Conservation (phyloP, 2,888 invertebrate species). For the Flexamia atlantica region DNA sequence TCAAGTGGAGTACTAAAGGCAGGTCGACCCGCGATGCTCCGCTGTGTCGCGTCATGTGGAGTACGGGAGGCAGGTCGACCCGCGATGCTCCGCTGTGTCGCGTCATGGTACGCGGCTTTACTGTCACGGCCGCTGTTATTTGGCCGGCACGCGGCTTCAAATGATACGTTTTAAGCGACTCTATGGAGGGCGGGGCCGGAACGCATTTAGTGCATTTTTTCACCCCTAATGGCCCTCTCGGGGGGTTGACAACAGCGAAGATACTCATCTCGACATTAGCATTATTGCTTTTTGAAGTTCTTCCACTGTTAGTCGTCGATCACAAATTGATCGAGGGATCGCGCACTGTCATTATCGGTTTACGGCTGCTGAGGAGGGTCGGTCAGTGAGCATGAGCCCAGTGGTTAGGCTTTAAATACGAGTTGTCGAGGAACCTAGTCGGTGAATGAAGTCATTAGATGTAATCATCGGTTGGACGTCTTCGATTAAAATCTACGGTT, state of each 20-base stretch:
- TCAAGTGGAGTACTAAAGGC: too few relatives aligned
- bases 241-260: constrained; percentile 18
- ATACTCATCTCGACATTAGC: neutral
- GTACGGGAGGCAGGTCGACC: neutral
- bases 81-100: neutral
- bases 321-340: constrained; percentile 10
- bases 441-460: neutral
- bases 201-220: constrained; percentile 44
- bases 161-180: constrained; percentile 38
- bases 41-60: too few relatives aligned
- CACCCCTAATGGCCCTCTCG: constrained; percentile 23
- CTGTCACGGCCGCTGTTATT: neutral
- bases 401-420: neutral
- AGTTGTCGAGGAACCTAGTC: neutral
- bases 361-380: constrained; percentile 11
- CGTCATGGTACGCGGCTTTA: neutral
- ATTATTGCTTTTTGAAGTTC: constrained; percentile 14
- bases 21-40: too few relatives aligned
- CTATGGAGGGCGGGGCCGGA: constrained; percentile 44
- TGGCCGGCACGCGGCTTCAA: constrained; percentile 39
- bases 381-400: neutral
- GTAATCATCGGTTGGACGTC: neutral
- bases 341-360: constrained; percentile 29
- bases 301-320: neutral
- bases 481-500: neutral